Conservation (phyloP, 64 coral and sea anemone genomes). For the Montipora efflorescens region DNA sequence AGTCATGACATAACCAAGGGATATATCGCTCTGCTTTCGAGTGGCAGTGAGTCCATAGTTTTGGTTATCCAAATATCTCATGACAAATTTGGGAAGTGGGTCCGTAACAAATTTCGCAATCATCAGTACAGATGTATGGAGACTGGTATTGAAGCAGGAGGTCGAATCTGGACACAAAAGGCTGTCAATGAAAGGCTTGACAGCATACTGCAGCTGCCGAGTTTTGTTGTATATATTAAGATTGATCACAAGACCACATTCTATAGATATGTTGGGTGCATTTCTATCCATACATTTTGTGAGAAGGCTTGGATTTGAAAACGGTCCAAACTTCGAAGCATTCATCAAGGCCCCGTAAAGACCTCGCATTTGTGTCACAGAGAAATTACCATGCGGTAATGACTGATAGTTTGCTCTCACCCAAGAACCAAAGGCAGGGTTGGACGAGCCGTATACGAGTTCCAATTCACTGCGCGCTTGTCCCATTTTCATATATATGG, state of each 20-base stretch:
- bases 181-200: not conserved
- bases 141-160: constrained; percentile 8
- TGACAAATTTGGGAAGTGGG: not conserved
- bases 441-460: not conserved
- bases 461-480: not conserved
- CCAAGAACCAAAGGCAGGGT: constrained; percentile 41
- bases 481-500: constrained; percentile 1
- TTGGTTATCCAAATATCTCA: constrained; percentile 18
- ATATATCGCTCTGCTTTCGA: constrained; percentile 19
- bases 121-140: not conserved
- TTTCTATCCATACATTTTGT: not conserved
- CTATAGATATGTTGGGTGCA: not conserved
- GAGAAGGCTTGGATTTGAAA: constrained; percentile 1
- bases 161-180: not conserved
- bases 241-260: constrained; percentile 37
- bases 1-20: constrained; percentile 46
- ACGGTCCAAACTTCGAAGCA: constrained; percentile 6
- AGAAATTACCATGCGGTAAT: not conserved
- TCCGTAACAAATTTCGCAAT: not conserved
- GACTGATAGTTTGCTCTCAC: not conserved
- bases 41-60: constrained; percentile 49
- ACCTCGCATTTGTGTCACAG: constrained; percentile 30
- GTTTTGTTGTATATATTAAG: not conserved
- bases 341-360: constrained; percentile 40
- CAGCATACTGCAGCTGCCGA: not conserved